phyloP scores from a whole-genome alignment of 2,888 invertebrate species.

The Nomada ruficornis region DNA sequence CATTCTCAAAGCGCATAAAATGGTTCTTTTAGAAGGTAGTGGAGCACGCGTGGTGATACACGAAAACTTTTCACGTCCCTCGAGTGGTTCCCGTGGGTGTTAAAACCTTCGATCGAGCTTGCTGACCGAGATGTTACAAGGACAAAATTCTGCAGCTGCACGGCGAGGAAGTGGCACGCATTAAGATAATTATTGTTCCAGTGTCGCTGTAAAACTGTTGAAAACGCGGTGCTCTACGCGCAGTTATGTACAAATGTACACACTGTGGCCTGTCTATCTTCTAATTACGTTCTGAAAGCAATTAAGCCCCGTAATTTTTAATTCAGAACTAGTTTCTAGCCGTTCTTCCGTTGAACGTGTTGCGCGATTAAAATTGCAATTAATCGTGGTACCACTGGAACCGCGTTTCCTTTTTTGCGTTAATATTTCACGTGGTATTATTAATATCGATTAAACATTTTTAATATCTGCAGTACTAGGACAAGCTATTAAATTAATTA shows the following conservation, averaged over 20 bases:
- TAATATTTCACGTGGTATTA: too few relatives aligned
- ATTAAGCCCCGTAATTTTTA: background rate
- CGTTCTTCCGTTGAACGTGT: too few relatives aligned
- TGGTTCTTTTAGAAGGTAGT: background rate
- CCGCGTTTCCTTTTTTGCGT: too few relatives aligned
- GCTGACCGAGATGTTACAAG: constrained; percentile 65
- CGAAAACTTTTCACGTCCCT: constrained; percentile 30
- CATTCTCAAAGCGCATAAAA: background rate
- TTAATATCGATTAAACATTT: too few relatives aligned
- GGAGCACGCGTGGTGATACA: background rate
- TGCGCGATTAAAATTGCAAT: too few relatives aligned
- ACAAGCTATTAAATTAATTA: too few relatives aligned
- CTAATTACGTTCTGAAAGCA: background rate
- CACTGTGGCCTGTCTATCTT: background rate
- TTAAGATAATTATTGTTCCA: constrained; percentile 58
- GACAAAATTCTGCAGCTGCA: constrained; percentile 38
- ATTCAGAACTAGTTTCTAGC: too few relatives aligned
- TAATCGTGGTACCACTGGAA: too few relatives aligned
- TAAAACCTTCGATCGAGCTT: constrained; percentile 56
- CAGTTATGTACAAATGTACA: background rate
- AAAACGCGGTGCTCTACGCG: constrained; percentile 11
- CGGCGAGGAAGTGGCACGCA: constrained; percentile 35
- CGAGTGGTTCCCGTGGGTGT: constrained; percentile 52
- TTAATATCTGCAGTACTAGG: too few relatives aligned
- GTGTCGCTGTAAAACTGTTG: constrained; percentile 30